Percentiles rank a stretch among this genome's conserved stretches.
phyloP scores from a whole-genome alignment of 2,113 vertebrate species.

The Riparia riparia region DNA sequence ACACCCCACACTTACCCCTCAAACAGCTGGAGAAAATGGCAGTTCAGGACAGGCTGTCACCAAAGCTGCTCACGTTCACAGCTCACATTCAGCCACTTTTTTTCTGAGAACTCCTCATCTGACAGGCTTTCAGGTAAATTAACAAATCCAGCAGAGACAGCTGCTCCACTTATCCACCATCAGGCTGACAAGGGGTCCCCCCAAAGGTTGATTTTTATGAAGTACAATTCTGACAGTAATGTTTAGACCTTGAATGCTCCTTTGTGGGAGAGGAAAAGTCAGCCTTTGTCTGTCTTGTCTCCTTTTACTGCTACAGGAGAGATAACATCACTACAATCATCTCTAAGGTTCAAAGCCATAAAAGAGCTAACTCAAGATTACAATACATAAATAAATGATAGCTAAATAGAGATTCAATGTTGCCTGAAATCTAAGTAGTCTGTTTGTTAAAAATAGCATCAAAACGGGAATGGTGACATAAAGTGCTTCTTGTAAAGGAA shows the following conservation, averaged over 20 bases:
- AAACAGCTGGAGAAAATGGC: rapidly evolving
- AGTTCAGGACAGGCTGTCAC: neutral
- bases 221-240: neutral
- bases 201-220: neutral
- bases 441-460: neutral
- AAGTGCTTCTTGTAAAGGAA: neutral
- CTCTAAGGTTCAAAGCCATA: neutral
- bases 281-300: neutral
- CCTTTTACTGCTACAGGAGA: neutral
- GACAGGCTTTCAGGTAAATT: neutral
- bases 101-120: neutral
- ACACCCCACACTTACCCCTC: neutral
- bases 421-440: neutral
- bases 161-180: neutral
- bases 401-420: neutral
- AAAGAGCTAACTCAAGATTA: neutral
- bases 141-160: neutral
- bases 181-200: neutral
- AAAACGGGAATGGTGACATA: neutral
- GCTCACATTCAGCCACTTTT: neutral
- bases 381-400: neutral
- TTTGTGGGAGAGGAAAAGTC: neutral
- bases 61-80: neutral
- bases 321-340: rapidly evolving
- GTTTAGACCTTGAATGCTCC: neutral